These are phyloP conservation scores for Clarias macrocephalus DNA, from an alignment of 2,113 vertebrate genomes.

Conservation along the genomic window DNA sequence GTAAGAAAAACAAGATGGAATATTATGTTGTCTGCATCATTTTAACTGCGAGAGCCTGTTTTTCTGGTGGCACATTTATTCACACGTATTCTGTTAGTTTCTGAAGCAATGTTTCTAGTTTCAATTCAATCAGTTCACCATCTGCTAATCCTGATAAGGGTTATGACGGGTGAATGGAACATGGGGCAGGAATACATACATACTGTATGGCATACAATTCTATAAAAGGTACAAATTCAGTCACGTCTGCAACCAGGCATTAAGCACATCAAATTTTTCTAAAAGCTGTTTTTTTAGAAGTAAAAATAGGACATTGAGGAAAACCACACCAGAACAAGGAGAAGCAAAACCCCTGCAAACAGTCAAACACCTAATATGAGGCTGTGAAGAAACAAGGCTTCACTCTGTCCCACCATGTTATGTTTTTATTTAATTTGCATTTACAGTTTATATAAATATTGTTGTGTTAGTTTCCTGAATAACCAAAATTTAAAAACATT, in stretches of 20 bases:
- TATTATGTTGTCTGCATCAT: background rate
- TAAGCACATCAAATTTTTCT: background rate
- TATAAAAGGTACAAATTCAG: background rate
- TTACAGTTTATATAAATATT: background rate
- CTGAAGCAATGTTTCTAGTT: background rate
- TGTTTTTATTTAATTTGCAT: background rate
- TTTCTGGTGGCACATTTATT: background rate
- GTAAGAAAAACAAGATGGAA: constrained; percentile 65
- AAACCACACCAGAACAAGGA: background rate
- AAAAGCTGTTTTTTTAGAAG: background rate
- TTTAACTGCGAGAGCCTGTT: background rate
- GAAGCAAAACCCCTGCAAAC: background rate
- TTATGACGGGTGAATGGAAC: no score
- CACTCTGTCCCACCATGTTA: background rate
- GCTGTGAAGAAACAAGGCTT: background rate
- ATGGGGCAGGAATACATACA: background rate
- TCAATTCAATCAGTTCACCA: no score
- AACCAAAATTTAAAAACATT: background rate
- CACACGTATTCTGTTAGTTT: background rate
- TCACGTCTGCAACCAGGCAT: no score
- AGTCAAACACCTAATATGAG: no score
- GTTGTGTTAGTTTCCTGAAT: background rate
- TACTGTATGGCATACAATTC: background rate
- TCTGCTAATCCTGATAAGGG: no score
- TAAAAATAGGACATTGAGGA: no score